Percentiles rank a stretch among this genome's conserved stretches.
Conservation (phyloP, 2,113 vertebrate genomes). For the Notarius lentiginosus region DNA sequence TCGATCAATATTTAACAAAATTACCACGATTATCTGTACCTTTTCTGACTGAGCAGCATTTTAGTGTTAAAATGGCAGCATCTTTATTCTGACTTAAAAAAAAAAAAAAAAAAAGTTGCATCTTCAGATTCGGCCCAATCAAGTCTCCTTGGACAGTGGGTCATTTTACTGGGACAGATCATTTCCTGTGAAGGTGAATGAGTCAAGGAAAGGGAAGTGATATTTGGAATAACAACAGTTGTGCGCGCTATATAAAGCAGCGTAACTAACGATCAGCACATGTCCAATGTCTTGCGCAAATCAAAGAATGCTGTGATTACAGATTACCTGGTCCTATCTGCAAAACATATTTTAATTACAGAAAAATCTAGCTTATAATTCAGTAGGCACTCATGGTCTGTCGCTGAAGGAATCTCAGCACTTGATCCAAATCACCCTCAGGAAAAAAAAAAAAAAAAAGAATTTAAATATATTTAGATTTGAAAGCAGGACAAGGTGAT, state of each 20-base stretch:
- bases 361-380: background rate
- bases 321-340: background rate
- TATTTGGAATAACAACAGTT: background rate
- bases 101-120: background rate
- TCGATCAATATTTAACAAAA: background rate
- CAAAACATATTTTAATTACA: background rate
- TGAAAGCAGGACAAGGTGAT: background rate
- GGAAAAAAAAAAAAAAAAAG: background rate
- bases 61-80: background rate
- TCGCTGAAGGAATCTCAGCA: constrained; percentile 12
- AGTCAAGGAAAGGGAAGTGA: too few species aligned
- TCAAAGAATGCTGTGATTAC: background rate
- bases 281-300: background rate
- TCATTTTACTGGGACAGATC: background rate
- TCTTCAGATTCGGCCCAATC: background rate
- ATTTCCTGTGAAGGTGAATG: background rate
- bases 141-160: background rate
- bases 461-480: background rate
- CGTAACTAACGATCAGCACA: background rate
- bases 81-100: too few species aligned
- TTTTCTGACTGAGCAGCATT: background rate
- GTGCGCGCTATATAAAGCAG: background rate
- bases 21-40: background rate
- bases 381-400: constrained; percentile 36
- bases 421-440: background rate